Evolutionary conservation across 2,888 invertebrate species (phyloP).

Genomic region (Neoitamus cyanurus): DNA sequence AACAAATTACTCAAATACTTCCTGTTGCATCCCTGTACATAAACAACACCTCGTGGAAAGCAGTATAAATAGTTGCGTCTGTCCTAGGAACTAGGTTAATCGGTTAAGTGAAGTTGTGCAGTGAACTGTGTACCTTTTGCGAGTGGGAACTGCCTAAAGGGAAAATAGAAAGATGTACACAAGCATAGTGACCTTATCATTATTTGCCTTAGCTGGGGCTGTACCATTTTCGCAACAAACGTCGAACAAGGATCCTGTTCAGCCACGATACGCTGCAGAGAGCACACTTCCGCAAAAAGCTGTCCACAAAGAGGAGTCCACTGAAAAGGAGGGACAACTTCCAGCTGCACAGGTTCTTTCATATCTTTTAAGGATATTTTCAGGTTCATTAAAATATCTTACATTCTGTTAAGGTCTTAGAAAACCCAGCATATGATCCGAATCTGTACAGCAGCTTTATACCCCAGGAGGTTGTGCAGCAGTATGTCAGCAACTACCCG

Average conservation of each 20-base stretch:
- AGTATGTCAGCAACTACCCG: slow-evolving; percentile 62
- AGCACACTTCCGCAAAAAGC: background rate
- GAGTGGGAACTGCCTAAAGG: background rate
- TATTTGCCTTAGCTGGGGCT: slow-evolving; percentile 4
- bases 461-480: slow-evolving; percentile 63
- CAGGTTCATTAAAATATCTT: background rate
- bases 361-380: background rate
- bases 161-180: background rate
- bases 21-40: background rate
- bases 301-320: background rate
- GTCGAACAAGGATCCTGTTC: background rate
- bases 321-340: slow-evolving; percentile 48
- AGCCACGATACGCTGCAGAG: background rate
- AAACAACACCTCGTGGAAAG: background rate
- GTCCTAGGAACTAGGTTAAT: background rate
- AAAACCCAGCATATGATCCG: slow-evolving; percentile 60
- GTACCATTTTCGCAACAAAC: background rate
- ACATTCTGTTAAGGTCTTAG: slow-evolving; percentile 51
- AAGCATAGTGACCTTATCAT: background rate
- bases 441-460: slow-evolving; percentile 57
- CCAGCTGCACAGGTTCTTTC: slow-evolving; percentile 47
- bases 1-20: background rate
- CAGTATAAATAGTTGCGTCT: slow-evolving; percentile 23
- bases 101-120: slow-evolving; percentile 15
- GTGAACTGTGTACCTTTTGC: background rate